Conservation (phyloP, 2,797 vertebrate species). For the Anguilla marmorata region DNA sequence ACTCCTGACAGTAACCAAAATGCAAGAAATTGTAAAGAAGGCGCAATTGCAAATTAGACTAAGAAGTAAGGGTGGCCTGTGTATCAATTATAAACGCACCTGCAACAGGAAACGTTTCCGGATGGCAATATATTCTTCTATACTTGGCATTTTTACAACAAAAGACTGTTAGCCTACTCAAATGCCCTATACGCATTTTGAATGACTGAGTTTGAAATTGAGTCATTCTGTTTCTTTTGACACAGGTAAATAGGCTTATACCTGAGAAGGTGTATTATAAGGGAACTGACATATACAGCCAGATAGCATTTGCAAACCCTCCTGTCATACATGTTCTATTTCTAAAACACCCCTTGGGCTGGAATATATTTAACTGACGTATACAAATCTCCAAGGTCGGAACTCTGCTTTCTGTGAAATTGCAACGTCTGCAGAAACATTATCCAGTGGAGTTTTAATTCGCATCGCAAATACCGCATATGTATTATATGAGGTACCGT, state of each 20-base stretch:
- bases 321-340: not conserved
- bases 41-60: not conserved
- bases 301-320: not conserved
- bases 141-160: not conserved
- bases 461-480: not conserved
- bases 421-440: conserved; percentile 7
- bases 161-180: not conserved
- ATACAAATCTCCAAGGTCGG: conserved; percentile 17
- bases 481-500: not conserved
- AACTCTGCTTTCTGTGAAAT: not conserved
- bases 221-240: not conserved
- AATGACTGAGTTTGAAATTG: not conserved
- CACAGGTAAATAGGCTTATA: not conserved
- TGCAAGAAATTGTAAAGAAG: not conserved
- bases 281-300: not conserved
- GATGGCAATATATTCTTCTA: not conserved
- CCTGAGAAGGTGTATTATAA: conserved; percentile 18
- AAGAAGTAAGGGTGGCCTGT: not conserved
- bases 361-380: conserved; percentile 9
- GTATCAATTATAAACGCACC: not conserved
- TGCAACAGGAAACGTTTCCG: not conserved
- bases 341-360: not conserved
- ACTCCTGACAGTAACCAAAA: not conserved
- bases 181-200: not conserved
- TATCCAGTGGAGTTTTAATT: not conserved